Conservation (phyloP, 2,113 vertebrate species). For the Chaetops frenatus region DNA sequence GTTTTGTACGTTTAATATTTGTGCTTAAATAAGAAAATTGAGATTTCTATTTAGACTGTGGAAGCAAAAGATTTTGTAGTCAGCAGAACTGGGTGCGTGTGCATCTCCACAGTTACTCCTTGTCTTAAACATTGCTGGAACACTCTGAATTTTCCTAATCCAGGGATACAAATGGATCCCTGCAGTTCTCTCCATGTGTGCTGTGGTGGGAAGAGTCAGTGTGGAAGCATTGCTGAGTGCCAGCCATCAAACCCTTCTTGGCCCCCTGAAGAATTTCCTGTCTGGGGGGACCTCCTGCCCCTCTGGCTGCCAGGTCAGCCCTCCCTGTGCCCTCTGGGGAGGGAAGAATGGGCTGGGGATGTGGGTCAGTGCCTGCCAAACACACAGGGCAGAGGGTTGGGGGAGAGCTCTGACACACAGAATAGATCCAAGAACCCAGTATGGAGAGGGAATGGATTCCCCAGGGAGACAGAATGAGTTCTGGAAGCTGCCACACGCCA, state of each 20-base stretch:
- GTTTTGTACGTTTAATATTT: not conserved
- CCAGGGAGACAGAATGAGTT: not conserved
- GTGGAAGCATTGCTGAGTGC: not conserved
- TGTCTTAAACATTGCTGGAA: not conserved
- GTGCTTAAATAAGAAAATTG: not conserved
- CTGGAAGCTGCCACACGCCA: not conserved
- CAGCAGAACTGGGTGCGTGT: not conserved
- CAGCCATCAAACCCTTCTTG: not conserved
- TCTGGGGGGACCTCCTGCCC: not conserved
- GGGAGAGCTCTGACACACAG: not conserved
- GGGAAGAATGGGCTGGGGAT: not conserved
- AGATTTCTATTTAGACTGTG: not conserved
- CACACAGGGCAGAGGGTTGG: not conserved
- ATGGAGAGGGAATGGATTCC: not conserved
- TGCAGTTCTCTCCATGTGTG: accelerated
- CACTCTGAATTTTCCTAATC: not conserved
- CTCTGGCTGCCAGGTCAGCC: not conserved
- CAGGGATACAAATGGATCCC: accelerated
- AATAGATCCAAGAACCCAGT: accelerated
- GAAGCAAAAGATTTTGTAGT: not conserved
- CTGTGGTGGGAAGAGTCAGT: not conserved
- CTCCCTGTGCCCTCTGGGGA: not conserved
- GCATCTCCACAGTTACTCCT: not conserved
- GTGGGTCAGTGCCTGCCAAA: not conserved
- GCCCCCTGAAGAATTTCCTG: not conserved